Evolutionary conservation across 2,888 invertebrate species (phyloP), one percentile per base, ranked within the genome.

Genomic region (Odontocolon sp.): DNA sequence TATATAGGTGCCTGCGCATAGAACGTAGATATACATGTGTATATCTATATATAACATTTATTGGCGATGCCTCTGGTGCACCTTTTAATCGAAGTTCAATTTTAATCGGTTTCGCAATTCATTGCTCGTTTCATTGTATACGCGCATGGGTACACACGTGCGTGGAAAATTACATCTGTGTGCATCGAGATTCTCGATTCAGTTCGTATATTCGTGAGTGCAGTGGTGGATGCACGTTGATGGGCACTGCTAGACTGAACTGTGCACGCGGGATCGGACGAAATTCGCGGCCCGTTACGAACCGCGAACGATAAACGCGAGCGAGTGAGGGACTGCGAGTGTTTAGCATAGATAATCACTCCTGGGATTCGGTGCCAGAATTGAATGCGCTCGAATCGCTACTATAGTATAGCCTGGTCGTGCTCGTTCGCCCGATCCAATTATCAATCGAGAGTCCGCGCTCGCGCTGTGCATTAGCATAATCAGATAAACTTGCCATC

Each of bases 311-410:
- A 85, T 85, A 80, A 83, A 85, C 81, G 83, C 83, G 45, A 61
- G 63, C n/a, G 57, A 73, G 67, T 40, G 74, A 61, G 70, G 67
- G 70, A 74, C 74, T 64, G 78, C 78, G 83, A 83, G 79, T 84
- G 83, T 87, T 87, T 86, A 86, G 86, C 87, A 87, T 87, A 85
- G 84, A 85, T 87, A 86, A 87, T 87, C 84, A 87, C 87, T 86
- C 87, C 59, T 76, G 86, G 86, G 87, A 86, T 71, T 75, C 74
- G 67, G 70, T 67, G 54, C 59, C 76, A 52, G 70, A 67, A 70
- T 63, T 59, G 70, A 74, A 78, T 78, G 59, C 70, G 63, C 66
- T 75, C 57, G 61, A 66, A 71, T 72, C 56, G 69, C 26, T 45
- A 42, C 11, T 47, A 63, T 45, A 23, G 45, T 18, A 59, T 40